Base-by-base conservation (phyloP, 2,113 vertebrate species). In the Melanerpes formicivorus region DNA sequence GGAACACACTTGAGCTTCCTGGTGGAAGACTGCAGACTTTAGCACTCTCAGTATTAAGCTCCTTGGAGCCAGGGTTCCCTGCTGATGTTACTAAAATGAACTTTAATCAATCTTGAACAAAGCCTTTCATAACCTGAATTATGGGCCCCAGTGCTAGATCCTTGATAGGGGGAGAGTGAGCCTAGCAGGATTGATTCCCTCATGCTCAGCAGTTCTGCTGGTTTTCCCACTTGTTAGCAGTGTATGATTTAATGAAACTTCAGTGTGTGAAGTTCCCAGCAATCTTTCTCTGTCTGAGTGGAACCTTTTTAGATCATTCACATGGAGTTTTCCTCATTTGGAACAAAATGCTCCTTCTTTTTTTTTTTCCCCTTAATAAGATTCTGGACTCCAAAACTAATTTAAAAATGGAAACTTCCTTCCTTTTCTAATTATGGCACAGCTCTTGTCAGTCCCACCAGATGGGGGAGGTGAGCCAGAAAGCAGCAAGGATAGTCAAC, bases 61-160 rank as follows among this genome's bases (percentile, higher is more conserved):
- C 32, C 18, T 54, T 93, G 60, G 42, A 91, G 30, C 65, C 56
- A 79, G 64, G 21, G 46, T 63, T 87, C 74, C 75, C 64, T 74
- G 81, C 54, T 93, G 65, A 29, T 86, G 54, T 78, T 93, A 67
- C 92, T 65, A 29, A 90, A 93, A n/a, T 80, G 58, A 91, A 69
- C 86, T 91, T 94, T 60, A 84, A 80, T 86, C 80, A 78, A 2
- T 93, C 80, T 37, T 75, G 85, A 54, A 91, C 84, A 85, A 87
- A 73, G 5, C 37, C 48, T 90, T 77, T 46, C 75, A 50, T 90
- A 90, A 93, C 69, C 69, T 91, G 66, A 84, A 50, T 93, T 85
- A 58, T 75, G 62, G 34, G 55, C 76, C 42, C n/a, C 22, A 65
- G 32, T 90, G 60, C 65, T 90, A 64, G 73, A 69, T 65, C 48